Base-by-base conservation (phyloP, 1,140 invertebrate genomes). In the Sycobia sp. region DNA sequence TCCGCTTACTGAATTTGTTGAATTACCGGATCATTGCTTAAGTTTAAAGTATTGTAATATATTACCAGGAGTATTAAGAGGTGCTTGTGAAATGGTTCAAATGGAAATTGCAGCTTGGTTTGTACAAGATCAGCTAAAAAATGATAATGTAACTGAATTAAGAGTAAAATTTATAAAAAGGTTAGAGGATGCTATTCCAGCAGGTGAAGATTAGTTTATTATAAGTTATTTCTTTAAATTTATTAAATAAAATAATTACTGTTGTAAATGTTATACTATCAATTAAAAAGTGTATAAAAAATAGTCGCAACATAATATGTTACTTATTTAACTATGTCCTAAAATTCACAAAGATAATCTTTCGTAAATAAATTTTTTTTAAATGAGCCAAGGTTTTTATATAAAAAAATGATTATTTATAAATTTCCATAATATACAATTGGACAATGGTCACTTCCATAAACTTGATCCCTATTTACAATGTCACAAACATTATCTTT, bases 1-100 rank as follows among this genome's bases (percentile, higher is more conserved):
- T 84, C 97, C 97, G 0, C 78, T 99, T 14, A 95, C 93, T n/a
- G 97, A 99, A 79, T 98, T 98, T 86, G 96, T 98, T 4, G 97
- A 99, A 82, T 85, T 99, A 68, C 97, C 97, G 5, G 95, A 97
- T 75, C 84, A 93, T 47, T 91, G 88, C 73, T 81, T 85, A 38
- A 87, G 88, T 71, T 84, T 99, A 0, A 94, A 95, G 73, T 99
- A 99, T 78, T 97, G 94, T 67, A 96, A 96, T 77, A 86, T 99
- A 47, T 85, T 99, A 34, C 93, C 94, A 69, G 98, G 98, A 16
- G 93, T 94, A 22, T 89, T 98, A 50, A 83, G 95, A 70, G 97
- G 97, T 47, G 95, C 96, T 36, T 86, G 98, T 71, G 96, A 99
- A 86, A 99, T 99, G 95, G 95, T 98, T 62, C 88, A 91, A 69